Conservation (phyloP, 2,888 invertebrate genomes). For the Ormyrus rosae region DNA sequence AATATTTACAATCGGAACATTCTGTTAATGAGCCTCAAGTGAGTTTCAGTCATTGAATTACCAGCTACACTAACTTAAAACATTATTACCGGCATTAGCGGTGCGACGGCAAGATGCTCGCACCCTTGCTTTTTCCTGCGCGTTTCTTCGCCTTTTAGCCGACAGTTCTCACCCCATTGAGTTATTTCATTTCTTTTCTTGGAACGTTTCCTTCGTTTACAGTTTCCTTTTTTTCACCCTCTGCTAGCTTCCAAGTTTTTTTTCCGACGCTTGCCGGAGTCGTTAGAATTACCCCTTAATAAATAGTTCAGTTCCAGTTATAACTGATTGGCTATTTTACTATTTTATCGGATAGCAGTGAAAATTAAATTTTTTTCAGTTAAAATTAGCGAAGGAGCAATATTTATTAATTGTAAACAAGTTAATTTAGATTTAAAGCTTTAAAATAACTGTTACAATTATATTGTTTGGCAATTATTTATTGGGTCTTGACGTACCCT, state of each 20-base stretch:
- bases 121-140: conserved; percentile 11
- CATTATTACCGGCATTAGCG: conserved; percentile 55
- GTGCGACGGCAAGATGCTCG: conserved; percentile 53
- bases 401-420: too few species aligned
- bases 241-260: background rate
- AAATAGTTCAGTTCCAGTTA: conserved; percentile 15
- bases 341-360: background rate
- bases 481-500: too few species aligned
- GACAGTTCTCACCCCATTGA: conserved; percentile 16
- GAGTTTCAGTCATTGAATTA: conserved; percentile 50
- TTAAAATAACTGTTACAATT: too few species aligned
- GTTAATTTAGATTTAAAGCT: too few species aligned
- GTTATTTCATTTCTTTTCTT: conserved; percentile 48
- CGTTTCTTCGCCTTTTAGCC: background rate
- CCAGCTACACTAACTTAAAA: conserved; percentile 49
- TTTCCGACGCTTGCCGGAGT: background rate
- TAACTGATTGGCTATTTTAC: conserved; percentile 8
- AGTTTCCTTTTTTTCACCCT: conserved; percentile 2
- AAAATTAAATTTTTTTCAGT: background rate
- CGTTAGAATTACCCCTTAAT: conserved; percentile 37
- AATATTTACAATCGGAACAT: conserved; percentile 48
- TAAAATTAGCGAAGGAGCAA: too few species aligned
- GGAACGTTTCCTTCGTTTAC: conserved; percentile 8
- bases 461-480: too few species aligned
- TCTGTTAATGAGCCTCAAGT: conserved; percentile 40